Conservation (phyloP, 2,113 vertebrate genomes). For the Mustelus asterias region DNA sequence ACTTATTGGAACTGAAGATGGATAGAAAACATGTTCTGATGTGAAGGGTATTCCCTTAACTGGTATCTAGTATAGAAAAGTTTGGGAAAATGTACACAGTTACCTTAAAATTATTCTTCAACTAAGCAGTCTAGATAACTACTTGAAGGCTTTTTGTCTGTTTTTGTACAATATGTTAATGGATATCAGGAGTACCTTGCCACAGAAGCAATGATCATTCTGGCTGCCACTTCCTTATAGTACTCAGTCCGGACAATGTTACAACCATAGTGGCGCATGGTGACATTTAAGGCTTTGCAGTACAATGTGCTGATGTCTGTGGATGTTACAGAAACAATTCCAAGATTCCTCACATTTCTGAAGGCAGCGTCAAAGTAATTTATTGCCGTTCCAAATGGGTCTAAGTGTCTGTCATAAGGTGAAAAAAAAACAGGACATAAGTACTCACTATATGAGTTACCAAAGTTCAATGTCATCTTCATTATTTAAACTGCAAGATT, state of each 20-base stretch:
- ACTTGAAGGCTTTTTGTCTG: neutral
- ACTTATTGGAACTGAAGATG: neutral
- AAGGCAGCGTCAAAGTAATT: constrained; percentile 94
- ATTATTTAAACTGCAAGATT: neutral
- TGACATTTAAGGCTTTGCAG: constrained; percentile 82
- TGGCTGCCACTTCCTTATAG: constrained; percentile 85
- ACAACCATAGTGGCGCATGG: constrained; percentile 83
- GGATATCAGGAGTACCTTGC: constrained; percentile 64
- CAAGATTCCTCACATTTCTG: constrained; percentile 83
- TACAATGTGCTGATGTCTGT: constrained; percentile 89
- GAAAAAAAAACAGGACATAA: constrained; percentile 39
- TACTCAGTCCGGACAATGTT: constrained; percentile 89
- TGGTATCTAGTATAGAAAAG: neutral
- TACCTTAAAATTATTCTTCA: neutral
- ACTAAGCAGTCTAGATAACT: neutral
- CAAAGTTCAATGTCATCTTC: neutral
- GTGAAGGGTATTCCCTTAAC: neutral
- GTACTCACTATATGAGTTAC: constrained; percentile 35
- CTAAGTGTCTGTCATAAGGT: constrained; percentile 72
- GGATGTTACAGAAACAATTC: constrained; percentile 87
- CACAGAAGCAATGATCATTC: constrained; percentile 74
- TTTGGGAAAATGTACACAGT: neutral
- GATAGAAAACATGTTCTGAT: neutral
- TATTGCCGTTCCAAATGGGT: constrained; percentile 86
- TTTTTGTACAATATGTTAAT: neutral